A percentile compares a stretch with the other conserved stretches of the same genome.
phyloP scores from a whole-genome alignment of 1,140 invertebrate genomes.

The Aplysia californica region DNA sequence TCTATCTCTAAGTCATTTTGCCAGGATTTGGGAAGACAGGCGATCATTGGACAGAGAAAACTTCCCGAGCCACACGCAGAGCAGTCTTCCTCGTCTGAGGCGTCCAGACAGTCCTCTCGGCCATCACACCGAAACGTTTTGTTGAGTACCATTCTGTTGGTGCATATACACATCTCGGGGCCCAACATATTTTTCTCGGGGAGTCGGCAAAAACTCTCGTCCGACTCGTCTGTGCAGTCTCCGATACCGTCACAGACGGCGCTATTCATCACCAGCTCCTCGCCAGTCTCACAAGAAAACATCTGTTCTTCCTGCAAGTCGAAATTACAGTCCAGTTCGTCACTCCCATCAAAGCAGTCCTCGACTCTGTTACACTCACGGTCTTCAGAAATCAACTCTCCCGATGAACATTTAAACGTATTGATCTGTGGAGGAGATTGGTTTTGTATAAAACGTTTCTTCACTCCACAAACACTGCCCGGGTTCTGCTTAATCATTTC shows the following conservation, averaged over 20 bases:
- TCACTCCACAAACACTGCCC: neutral
- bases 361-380: conserved; percentile 10
- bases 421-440: too few species aligned
- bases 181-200: neutral
- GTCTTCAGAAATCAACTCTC: conserved; percentile 9
- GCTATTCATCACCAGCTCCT: neutral
- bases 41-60: conserved; percentile 1
- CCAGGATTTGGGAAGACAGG: conserved; percentile 14
- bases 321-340: conserved; percentile 15
- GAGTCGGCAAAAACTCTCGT: conserved; percentile 13
- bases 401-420: neutral
- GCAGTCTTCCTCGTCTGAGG: conserved; percentile 28
- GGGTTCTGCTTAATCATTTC: neutral
- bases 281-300: conserved; percentile 5
- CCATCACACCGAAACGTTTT: conserved; percentile 11
- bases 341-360: conserved; percentile 12
- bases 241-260: conserved; percentile 27
- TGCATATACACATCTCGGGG: neutral
- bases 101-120: conserved; percentile 23
- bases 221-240: conserved; percentile 25
- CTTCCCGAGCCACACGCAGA: neutral
- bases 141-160: conserved; percentile 1
- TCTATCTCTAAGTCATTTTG: neutral
- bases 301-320: neutral
- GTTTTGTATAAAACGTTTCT: too few species aligned